phyloP scores from a whole-genome alignment of 2,797 vertebrate species.

The Hemitrygon akajei region DNA sequence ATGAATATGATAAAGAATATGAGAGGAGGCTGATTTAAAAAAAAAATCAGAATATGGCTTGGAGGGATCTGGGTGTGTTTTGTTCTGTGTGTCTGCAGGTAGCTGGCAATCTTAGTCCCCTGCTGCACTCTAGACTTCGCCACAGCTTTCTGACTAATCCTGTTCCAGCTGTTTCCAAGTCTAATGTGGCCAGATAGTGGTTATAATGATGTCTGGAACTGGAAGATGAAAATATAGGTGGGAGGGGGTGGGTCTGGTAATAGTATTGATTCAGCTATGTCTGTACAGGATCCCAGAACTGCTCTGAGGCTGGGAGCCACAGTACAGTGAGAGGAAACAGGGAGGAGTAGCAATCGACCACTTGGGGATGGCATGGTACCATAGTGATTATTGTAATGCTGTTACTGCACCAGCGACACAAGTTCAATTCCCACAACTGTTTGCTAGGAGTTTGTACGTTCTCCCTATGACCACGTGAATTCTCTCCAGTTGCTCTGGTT shows the following conservation, averaged over 20 bases:
- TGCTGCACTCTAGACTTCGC: background rate
- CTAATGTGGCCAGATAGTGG: background rate
- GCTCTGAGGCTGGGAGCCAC: background rate
- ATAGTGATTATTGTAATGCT: too few relatives aligned
- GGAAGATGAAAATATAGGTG: background rate
- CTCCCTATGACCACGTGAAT: too few relatives aligned
- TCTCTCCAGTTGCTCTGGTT: too few relatives aligned
- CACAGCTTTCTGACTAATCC: background rate
- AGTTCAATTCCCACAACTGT: too few relatives aligned
- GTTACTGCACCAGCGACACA: too few relatives aligned
- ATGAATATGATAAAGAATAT: background rate
- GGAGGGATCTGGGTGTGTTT: background rate
- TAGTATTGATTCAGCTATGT: background rate
- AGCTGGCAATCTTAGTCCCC: background rate
- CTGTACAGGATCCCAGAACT: background rate
- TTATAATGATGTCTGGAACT: background rate
- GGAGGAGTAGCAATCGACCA: too few relatives aligned
- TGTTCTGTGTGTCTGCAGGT: background rate
- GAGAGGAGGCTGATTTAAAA: background rate
- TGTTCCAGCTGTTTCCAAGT: background rate
- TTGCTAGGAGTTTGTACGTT: too few relatives aligned
- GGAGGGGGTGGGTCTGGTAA: too few relatives aligned
- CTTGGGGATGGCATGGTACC: too few relatives aligned
- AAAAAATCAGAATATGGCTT: background rate
- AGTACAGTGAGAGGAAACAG: background rate